phyloP scores from a whole-genome alignment of 2,797 vertebrate genomes.

The Acipenser ruthenus region DNA sequence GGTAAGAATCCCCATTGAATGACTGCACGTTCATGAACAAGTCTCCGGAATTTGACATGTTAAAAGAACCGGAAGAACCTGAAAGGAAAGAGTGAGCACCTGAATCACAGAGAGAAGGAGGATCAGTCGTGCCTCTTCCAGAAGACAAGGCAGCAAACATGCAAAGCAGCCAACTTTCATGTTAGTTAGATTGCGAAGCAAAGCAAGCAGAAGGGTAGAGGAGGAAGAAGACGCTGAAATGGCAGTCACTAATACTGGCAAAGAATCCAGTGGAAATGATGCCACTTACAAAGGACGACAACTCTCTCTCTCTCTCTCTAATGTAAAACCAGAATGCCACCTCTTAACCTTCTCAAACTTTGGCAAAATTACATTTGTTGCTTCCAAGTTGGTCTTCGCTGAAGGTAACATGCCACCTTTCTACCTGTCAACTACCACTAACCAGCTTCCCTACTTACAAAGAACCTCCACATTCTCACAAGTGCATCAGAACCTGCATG shows the following conservation, averaged over 20 bases:
- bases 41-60: conserved; percentile 99
- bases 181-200: conserved; percentile 60
- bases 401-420: no score
- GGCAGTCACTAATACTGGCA: background rate
- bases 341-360: no score
- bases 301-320: no score
- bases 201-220: conserved; percentile 41
- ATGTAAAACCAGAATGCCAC: no score
- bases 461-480: no score
- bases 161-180: conserved; percentile 45
- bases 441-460: no score
- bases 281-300: no score
- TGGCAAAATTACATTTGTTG: no score
- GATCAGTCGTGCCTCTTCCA: conserved; percentile 63
- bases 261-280: no score
- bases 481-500: no score
- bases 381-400: no score
- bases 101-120: conserved; percentile 72
- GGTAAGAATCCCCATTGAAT: conserved; percentile 99
- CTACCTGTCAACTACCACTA: no score
- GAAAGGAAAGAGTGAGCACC: conserved; percentile 84
- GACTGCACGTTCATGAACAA: conserved; percentile 99
- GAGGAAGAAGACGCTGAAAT: background rate
- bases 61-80: conserved; percentile 99
- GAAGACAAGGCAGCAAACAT: conserved; percentile 51